Evolutionary conservation across 37 sponge, comb jelly and placozoan genomes (phyloP).

Genomic region (Oscarella lobularis): DNA sequence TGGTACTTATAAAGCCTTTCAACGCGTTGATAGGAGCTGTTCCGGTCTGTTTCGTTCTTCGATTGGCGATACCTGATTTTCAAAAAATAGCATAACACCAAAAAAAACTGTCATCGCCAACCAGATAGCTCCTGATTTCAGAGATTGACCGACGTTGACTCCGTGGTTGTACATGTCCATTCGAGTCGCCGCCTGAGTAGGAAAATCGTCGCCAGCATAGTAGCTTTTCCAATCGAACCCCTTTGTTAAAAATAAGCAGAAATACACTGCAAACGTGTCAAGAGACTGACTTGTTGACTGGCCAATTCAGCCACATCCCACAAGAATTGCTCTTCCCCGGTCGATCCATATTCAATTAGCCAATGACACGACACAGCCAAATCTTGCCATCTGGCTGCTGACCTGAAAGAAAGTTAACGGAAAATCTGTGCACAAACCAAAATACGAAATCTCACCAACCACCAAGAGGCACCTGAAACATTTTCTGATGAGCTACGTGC

Average conservation of each 20-base stretch:
- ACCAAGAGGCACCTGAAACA: constrained; percentile 28
- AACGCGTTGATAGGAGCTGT: constrained; percentile 42
- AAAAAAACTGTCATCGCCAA: no score
- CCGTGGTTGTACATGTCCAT: constrained; percentile 45
- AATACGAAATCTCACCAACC: constrained; percentile 24
- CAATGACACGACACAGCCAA: constrained; percentile 47
- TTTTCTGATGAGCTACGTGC: constrained; percentile 17
- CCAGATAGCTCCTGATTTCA: constrained; percentile 63
- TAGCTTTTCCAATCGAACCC: constrained; percentile 59
- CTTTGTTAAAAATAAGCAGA: no score
- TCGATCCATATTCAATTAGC: constrained; percentile 34
- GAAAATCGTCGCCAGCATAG: constrained; percentile 24
- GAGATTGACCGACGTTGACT: constrained; percentile 59
- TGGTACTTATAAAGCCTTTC: constrained; percentile 35
- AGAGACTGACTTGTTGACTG: constrained; percentile 32
- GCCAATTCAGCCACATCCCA: constrained; percentile 63
- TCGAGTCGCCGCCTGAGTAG: constrained; percentile 18
- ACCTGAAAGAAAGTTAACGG: no score
- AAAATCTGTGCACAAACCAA: no score
- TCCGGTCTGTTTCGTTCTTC: constrained; percentile 21
- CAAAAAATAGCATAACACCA: no score
- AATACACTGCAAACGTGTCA: no score
- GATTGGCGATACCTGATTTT: constrained; percentile 76
- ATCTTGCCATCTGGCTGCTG: constrained; percentile 53
- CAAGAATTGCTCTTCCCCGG: constrained; percentile 49